These are phyloP conservation scores for Drosophila prostipennis DNA, from an alignment of 2,888 invertebrate species.

Conservation along the genomic window DNA sequence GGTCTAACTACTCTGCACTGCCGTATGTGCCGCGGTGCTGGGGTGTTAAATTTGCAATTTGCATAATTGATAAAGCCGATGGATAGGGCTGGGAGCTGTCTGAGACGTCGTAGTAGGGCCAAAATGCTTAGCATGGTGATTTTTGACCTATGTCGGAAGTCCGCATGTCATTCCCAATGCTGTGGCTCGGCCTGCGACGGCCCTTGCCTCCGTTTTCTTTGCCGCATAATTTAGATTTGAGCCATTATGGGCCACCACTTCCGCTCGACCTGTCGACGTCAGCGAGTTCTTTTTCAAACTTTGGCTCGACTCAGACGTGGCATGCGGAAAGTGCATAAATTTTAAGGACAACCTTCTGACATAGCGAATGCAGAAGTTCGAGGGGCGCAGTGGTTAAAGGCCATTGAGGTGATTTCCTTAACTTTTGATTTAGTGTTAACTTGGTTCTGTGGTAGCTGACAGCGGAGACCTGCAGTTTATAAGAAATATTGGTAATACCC, in stretches of 20 bases:
- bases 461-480: neutral
- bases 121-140: constrained; percentile 72
- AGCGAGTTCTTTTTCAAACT: constrained; percentile 13
- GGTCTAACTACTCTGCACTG: constrained; percentile 3
- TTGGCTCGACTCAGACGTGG: constrained; percentile 34
- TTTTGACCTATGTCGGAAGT: constrained; percentile 77
- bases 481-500: too few relatives aligned
- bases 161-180: constrained; percentile 72
- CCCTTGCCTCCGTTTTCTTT: constrained; percentile 36
- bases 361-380: constrained; percentile 51
- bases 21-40: constrained; percentile 60
- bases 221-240: constrained; percentile 77
- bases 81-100: constrained; percentile 23
- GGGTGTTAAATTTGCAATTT: constrained; percentile 81
- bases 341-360: constrained; percentile 58
- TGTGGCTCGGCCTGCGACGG: constrained; percentile 6
- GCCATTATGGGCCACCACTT: constrained; percentile 72
- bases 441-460: constrained; percentile 32
- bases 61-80: constrained; percentile 80
- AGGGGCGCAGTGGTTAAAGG: constrained; percentile 24
- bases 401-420: constrained; percentile 65
- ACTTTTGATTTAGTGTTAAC: constrained; percentile 71
- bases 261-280: constrained; percentile 50
- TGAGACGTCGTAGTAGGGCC: constrained; percentile 16
- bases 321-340: constrained; percentile 76